Evolutionary conservation across 2,797 vertebrate species (phyloP), one percentile per base, ranked within the genome.

Genomic region (Leucoraja ocellata): DNA sequence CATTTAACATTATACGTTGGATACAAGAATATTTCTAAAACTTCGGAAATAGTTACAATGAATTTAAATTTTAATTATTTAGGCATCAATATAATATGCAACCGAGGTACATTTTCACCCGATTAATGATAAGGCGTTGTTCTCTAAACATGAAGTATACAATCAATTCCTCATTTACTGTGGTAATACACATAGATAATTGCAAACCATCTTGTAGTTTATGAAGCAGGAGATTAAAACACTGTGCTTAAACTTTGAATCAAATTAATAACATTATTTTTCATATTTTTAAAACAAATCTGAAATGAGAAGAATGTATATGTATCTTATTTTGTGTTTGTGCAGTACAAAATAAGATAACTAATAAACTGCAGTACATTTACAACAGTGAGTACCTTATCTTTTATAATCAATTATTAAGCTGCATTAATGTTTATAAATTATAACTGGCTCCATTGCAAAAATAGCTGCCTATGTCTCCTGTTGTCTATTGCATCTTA

Each of bases 371-470:
- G 21, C 23, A 86, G 11, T 86, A 61, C 25, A 65, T 36, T 65
- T 88, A 16, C n/a, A 68, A 65, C 14, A 76, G 25, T 1, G 36
- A 28, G 25, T 28, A 92, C 11, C 32, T 73, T 25, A 39, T 74
- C 36, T 39, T 54, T 13, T 16, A 28, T 46, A 76, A 74, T 92
- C 13, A 76, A 74, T 92, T 92, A 76, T 92, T 92, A 25, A 92
- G 71, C 39, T 54, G 65, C 23, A 76, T 92, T 92, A 76, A 74
- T 76, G 90, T 5, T n/a, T 8, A 65, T 65, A 68, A 68, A 88
- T 92, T 74, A 74, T 54, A 74, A 14, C 71, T 76, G 39, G 68
- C 39, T 28, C 1, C 39, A 54, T 54, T 39, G 54, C 46, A 74
- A 92, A 76, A 74, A 58, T n/a, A 54, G 39, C 25, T 2, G 25